Percentiles rank a stretch among this genome's conserved stretches.
Evolutionary conservation across 2,113 vertebrate genomes (phyloP).

Genomic region (Hepsetus odoe): DNA sequence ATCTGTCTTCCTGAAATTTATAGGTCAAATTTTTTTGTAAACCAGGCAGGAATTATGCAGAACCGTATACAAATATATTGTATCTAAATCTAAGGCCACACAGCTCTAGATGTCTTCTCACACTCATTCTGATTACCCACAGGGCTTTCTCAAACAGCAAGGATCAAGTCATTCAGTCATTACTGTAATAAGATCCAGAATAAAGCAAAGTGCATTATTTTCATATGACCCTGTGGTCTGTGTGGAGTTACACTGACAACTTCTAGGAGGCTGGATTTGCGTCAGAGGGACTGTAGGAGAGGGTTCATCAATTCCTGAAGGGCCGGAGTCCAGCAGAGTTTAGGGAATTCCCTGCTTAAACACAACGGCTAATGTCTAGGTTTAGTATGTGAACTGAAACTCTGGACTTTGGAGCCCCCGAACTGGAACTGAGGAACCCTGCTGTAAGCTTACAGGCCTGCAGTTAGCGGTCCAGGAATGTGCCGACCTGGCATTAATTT

Average conservation of each 20-base stretch:
- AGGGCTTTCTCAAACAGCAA: neutral
- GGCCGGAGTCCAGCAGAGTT: neutral
- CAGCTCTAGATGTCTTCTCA: neutral
- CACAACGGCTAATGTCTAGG: neutral
- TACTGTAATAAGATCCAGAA: neutral
- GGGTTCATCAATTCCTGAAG: neutral
- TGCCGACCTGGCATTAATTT: neutral
- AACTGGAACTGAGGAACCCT: neutral
- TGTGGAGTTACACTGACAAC: neutral
- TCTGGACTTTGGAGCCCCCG: neutral
- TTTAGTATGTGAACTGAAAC: neutral
- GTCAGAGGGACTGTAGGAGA: neutral
- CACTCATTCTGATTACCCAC: neutral
- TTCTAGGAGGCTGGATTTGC: neutral
- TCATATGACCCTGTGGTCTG: neutral
- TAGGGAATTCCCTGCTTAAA: neutral
- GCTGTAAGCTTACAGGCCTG: neutral
- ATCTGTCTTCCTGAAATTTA: no score
- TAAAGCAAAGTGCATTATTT: neutral
- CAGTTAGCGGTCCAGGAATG: neutral
- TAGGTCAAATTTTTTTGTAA: no score
- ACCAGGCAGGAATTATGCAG: neutral
- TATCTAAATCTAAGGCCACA: neutral
- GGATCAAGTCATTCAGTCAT: neutral
- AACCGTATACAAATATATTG: no score